Base-by-base conservation (phyloP, 2,113 vertebrate genomes). In the Pteruthius melanotis region DNA sequence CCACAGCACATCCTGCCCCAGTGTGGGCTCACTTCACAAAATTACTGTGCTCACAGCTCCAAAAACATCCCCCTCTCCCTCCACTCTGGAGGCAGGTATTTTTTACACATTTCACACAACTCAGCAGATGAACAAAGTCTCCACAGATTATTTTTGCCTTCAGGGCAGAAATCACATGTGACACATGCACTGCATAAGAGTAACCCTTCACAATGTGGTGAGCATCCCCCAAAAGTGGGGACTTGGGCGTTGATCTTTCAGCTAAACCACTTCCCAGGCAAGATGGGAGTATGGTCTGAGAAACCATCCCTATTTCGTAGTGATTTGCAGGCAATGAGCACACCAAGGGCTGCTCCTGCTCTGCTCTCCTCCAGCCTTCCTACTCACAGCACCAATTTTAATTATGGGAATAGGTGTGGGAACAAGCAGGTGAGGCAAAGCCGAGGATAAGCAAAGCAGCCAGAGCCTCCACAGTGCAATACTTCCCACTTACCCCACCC, bases 101-200 rank as follows among this genome's bases (percentile, higher is more conserved):
- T 81, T 74, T 80, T 9, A 14, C 64, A 77, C 17, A 3, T 83
- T 90, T 57, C 54, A 77, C 15, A 40, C 63, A 89, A 53, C 60
- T 69, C 76, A 90, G 65, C 88, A 93, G 79, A 89, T 83, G 70
- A 75, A 89, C 84, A 49, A 91, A 96, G 57, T 56, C 52, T 64
- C 64, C 30, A 22, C 33, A 21, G 44, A 81, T 40, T 81, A 74
- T 66, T 93, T 95, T 74, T 86, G 61, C 63, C 63, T 93, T 72
- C 26, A 10, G 60, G 65, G 61, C 52, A 92, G 61, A 94, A 90
- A 92, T 47, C 35, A 19, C 24, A 68, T 0, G 12, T 11, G 24
- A 63, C 35, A 87, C 52, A 17, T 6, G 28, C 2, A 3, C 33
- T 52, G 79, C 75, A 79, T 70, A 93, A n/a, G 33, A 83, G 59